Conservation (phyloP, 2,797 vertebrate species). For the Spinibarbus caldwelli region DNA sequence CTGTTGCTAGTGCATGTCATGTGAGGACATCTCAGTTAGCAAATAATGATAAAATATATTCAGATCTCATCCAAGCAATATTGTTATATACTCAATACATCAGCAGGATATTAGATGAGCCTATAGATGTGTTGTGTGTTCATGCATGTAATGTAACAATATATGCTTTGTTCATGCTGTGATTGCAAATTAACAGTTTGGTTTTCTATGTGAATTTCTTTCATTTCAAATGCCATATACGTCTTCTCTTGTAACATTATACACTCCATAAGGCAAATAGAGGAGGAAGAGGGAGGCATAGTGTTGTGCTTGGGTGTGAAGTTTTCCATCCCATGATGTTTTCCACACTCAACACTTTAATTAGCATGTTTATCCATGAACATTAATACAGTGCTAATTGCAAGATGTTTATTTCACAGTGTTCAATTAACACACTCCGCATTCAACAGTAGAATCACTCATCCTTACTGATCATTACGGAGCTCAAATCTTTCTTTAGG, state of each 20-base stretch:
- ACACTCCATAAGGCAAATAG: neutral
- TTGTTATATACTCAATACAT: neutral
- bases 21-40: neutral
- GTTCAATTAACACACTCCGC: slow-evolving; percentile 71
- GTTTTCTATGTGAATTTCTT: neutral
- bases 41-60: slow-evolving; percentile 4
- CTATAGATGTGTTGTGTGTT: neutral
- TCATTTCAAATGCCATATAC: neutral
- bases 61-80: neutral
- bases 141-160: slow-evolving; percentile 20
- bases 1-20: neutral
- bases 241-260: slow-evolving; percentile 12
- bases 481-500: slow-evolving; percentile 57
- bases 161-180: slow-evolving; percentile 1
- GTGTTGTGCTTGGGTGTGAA: slow-evolving; percentile 18
- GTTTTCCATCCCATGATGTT: slow-evolving; percentile 52
- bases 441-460: slow-evolving; percentile 65
- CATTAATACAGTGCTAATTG: slow-evolving; percentile 66
- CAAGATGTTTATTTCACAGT: slow-evolving; percentile 68
- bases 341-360: slow-evolving; percentile 61
- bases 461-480: slow-evolving; percentile 57
- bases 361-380: slow-evolving; percentile 70
- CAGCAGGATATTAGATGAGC: neutral
- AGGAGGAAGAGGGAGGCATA: neutral
- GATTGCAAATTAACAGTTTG: neutral